A percentile compares a stretch with the other conserved stretches of the same genome.
phyloP scores from a whole-genome alignment of 2,888 invertebrate genomes.

The Eurois occulta region DNA sequence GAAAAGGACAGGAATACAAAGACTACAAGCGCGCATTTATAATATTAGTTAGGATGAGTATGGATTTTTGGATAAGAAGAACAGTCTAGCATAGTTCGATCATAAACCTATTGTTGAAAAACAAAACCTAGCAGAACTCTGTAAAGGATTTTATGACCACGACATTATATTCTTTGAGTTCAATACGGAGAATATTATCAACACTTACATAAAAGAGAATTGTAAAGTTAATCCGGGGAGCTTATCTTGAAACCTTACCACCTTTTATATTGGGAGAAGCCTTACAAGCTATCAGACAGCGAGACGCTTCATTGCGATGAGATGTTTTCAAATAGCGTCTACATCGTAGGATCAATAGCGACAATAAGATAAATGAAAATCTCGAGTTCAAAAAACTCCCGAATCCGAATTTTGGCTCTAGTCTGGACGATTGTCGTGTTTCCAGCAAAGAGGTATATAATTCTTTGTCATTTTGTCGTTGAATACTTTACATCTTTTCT shows the following conservation, averaged over 20 bases:
- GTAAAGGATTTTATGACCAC: slow-evolving; percentile 22
- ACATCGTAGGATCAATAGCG: not conserved
- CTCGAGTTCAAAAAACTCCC: not conserved
- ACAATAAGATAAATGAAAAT: not conserved
- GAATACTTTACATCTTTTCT: not conserved
- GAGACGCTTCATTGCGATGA: slow-evolving; percentile 30
- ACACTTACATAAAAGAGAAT: slow-evolving; percentile 36
- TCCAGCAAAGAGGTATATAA: not conserved
- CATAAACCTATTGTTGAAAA: not conserved
- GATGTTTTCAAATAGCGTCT: slow-evolving; percentile 19
- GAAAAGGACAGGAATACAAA: not conserved
- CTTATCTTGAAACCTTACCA: slow-evolving; percentile 53
- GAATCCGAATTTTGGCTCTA: not conserved
- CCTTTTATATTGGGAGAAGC: slow-evolving; percentile 50
- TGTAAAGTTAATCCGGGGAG: slow-evolving; percentile 41
- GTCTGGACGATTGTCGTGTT: not conserved
- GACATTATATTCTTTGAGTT: slow-evolving; percentile 10
- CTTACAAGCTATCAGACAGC: slow-evolving; percentile 20
- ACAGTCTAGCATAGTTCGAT: not conserved
- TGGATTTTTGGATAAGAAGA: not conserved
- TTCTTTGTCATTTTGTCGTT: not conserved
- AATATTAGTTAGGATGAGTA: not conserved
- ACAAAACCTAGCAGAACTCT: not conserved
- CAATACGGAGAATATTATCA: slow-evolving; percentile 3
- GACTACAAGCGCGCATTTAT: no score